phyloP scores from a whole-genome alignment of 2,888 invertebrate species.

The Abscondita cerata region DNA sequence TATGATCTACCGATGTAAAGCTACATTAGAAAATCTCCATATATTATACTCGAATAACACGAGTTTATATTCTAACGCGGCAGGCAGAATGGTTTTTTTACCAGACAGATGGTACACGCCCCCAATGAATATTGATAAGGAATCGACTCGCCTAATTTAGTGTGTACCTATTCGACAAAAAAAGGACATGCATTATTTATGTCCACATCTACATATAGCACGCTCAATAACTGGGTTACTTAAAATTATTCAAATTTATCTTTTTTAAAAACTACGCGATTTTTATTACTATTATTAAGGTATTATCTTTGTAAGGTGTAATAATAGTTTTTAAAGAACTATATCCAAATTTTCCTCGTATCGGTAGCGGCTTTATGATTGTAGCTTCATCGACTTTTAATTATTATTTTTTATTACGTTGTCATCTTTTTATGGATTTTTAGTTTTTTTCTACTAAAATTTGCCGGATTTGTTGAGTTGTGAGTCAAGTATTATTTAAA shows the following conservation, averaged over 20 bases:
- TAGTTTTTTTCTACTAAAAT: background rate
- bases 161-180: constrained; percentile 42
- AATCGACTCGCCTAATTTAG: constrained; percentile 53
- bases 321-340: constrained; percentile 13
- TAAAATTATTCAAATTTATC: constrained; percentile 18
- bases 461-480: too few species aligned
- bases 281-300: constrained; percentile 25
- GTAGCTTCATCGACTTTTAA: background rate
- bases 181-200: constrained; percentile 40
- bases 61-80: constrained; percentile 27
- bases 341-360: background rate
- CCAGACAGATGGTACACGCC: constrained; percentile 55
- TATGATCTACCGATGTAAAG: constrained; percentile 10
- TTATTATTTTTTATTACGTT: constrained; percentile 18
- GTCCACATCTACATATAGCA: constrained; percentile 40
- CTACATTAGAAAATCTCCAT: constrained; percentile 13
- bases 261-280: constrained; percentile 16
- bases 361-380: background rate
- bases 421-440: constrained; percentile 17
- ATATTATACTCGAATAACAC: constrained; percentile 23
- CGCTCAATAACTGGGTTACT: constrained; percentile 34
- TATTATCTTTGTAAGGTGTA: constrained; percentile 14
- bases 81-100: constrained; percentile 47
- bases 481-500: too few species aligned
- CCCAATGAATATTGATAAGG: constrained; percentile 58